Evolutionary conservation across 2,888 invertebrate species (phyloP).

Genomic region (Stenchaetothrips biformis): DNA sequence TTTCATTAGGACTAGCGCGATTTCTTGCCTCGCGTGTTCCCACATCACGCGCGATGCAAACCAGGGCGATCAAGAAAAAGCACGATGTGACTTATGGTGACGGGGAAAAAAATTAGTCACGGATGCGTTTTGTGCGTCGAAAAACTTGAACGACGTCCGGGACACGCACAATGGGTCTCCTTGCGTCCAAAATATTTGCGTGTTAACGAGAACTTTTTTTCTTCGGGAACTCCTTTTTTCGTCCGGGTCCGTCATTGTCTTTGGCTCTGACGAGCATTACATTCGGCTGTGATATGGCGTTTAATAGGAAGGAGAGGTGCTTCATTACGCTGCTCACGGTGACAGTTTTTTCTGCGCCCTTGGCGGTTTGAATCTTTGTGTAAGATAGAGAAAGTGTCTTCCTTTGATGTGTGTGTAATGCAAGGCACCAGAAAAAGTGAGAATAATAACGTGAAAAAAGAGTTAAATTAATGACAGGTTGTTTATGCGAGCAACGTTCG

Average conservation of each 20-base stretch:
- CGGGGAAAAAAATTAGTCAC: neutral
- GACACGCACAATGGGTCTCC: neutral
- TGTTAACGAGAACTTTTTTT: constrained; percentile 10
- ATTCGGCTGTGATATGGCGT: constrained; percentile 20
- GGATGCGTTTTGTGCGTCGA: neutral
- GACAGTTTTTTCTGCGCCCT: neutral
- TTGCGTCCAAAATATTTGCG: constrained; percentile 11
- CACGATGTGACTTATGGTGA: neutral
- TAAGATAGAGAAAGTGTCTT: constrained; percentile 5
- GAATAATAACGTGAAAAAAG: neutral
- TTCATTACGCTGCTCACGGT: neutral
- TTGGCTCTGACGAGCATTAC: neutral
- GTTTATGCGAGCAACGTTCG: neutral
- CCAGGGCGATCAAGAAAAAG: neutral
- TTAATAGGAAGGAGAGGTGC: constrained; percentile 16
- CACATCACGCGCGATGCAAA: neutral
- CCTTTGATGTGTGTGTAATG: constrained; percentile 6
- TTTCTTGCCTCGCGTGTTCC: neutral
- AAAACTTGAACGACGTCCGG: neutral
- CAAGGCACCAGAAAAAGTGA: neutral
- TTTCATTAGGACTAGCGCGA: constrained; percentile 18
- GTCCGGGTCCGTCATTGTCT: neutral
- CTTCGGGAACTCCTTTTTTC: neutral
- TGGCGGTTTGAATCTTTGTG: constrained; percentile 15
- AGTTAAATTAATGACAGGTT: constrained; percentile 18